Percentiles rank a stretch among this genome's conserved stretches.
Evolutionary conservation across 2,888 invertebrate genomes (phyloP).

Genomic region (Griposia aprilina): DNA sequence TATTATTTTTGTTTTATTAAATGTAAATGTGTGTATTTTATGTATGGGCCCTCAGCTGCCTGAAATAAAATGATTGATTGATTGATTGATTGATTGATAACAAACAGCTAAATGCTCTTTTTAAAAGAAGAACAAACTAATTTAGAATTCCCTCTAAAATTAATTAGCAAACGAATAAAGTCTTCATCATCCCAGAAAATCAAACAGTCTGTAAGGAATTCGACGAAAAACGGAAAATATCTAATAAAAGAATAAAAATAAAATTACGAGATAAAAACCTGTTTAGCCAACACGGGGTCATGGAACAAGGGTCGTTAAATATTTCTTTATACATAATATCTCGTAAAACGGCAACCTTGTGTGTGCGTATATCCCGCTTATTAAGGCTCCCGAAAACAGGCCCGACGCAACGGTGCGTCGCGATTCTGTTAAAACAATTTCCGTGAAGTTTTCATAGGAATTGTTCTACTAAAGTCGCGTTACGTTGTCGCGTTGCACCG

Average conservation of each 20-base stretch:
- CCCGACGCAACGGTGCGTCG: no score
- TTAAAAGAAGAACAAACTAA: slow-evolving; percentile 11
- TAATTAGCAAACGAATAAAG: slow-evolving; percentile 42
- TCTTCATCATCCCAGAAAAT: slow-evolving; percentile 33
- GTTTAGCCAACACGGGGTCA: slow-evolving; percentile 49
- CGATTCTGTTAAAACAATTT: no score
- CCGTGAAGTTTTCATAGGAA: no score
- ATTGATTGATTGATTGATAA: no score
- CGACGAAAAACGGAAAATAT: slow-evolving; percentile 30
- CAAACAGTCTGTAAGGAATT: slow-evolving; percentile 40
- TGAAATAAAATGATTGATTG: no score
- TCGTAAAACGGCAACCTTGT: slow-evolving; percentile 47
- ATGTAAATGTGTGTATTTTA: no score
- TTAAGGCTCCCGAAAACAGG: neutral
- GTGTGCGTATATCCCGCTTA: slow-evolving; percentile 36
- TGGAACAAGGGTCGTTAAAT: slow-evolving; percentile 58
- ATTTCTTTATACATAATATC: slow-evolving; percentile 53
- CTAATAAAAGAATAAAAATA: slow-evolving; percentile 50
- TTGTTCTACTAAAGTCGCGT: no score
- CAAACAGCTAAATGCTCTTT: slow-evolving; percentile 14
- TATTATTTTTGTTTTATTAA: no score
- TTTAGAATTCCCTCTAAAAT: slow-evolving; percentile 20
- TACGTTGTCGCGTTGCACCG: no score
- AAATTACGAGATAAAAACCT: slow-evolving; percentile 57
- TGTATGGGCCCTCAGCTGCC: no score